Evolutionary conservation across 2,113 vertebrate genomes (phyloP).

Genomic region (Leucoraja erinaceus): DNA sequence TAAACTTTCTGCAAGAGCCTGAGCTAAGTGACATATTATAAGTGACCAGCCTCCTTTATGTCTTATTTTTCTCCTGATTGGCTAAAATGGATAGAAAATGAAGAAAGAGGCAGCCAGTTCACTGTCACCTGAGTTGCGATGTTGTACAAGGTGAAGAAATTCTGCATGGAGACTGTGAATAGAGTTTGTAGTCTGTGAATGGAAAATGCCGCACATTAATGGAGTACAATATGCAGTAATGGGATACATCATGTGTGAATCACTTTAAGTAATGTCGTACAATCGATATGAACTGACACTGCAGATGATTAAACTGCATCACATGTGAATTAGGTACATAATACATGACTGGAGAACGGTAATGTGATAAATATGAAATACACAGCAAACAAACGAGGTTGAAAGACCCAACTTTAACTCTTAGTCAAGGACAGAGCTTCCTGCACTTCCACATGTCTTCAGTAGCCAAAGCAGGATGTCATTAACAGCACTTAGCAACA

Average conservation of each 20-base stretch:
- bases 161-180: background rate
- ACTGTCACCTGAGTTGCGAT: too few species aligned
- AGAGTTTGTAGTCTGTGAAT: background rate
- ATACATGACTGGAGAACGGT: background rate
- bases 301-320: background rate
- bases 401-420: background rate
- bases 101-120: too few species aligned
- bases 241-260: background rate
- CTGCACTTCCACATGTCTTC: background rate
- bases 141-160: too few species aligned
- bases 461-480: background rate
- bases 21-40: too few species aligned
- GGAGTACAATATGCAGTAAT: background rate
- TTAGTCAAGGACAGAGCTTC: background rate
- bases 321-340: background rate
- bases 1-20: too few species aligned
- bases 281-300: conserved; percentile 9
- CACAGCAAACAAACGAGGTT: background rate
- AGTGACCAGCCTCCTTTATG: too few species aligned
- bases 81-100: too few species aligned
- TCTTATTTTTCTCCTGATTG: too few species aligned
- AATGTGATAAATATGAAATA: background rate
- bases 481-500: background rate
- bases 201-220: background rate
- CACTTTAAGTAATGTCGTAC: background rate